These are phyloP conservation scores for Austrolebias charrua DNA, from an alignment of 2,797 vertebrate species.

Conservation along the genomic window DNA sequence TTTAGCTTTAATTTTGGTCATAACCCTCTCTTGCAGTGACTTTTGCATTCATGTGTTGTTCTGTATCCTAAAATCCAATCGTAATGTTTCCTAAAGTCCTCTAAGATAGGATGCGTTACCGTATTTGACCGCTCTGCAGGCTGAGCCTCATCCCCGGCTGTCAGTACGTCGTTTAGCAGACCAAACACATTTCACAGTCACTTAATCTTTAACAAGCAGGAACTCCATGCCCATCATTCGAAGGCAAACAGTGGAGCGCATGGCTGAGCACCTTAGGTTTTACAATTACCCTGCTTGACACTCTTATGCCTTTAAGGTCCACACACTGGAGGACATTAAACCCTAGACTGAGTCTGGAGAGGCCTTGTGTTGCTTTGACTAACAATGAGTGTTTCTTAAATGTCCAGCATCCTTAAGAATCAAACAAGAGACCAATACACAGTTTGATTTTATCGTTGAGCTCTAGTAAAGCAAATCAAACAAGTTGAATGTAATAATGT, in stretches of 20 bases:
- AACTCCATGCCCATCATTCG: slow-evolving; percentile 37
- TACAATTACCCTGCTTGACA: slow-evolving; percentile 56
- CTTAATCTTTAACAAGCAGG: slow-evolving; percentile 59
- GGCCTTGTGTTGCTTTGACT: slow-evolving; percentile 17
- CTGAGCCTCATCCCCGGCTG: slow-evolving; percentile 50
- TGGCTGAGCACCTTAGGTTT: slow-evolving; percentile 37
- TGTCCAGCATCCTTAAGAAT: slow-evolving; percentile 18
- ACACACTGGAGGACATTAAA: slow-evolving; percentile 20
- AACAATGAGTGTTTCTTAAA: slow-evolving; percentile 26
- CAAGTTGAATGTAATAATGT: slow-evolving; percentile 15
- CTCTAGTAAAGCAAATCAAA: background rate
- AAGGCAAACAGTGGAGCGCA: slow-evolving; percentile 54
- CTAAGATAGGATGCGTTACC: slow-evolving; percentile 15
- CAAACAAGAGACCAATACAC: too few species aligned
- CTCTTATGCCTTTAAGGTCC: slow-evolving; percentile 29
- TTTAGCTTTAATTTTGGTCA: background rate
- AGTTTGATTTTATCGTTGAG: slow-evolving; percentile 12
- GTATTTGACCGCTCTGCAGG: slow-evolving; percentile 23
- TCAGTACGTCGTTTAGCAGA: slow-evolving; percentile 57
- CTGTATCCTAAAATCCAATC: background rate
- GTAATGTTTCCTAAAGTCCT: slow-evolving; percentile 9
- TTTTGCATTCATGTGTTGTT: background rate
- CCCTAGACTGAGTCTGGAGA: slow-evolving; percentile 15
- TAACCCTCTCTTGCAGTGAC: background rate
- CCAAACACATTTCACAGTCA: slow-evolving; percentile 64